Percentiles rank a stretch among this genome's conserved stretches.
Evolutionary conservation across 2,888 invertebrate species (phyloP).

Genomic region (Drosophila pullipes): DNA sequence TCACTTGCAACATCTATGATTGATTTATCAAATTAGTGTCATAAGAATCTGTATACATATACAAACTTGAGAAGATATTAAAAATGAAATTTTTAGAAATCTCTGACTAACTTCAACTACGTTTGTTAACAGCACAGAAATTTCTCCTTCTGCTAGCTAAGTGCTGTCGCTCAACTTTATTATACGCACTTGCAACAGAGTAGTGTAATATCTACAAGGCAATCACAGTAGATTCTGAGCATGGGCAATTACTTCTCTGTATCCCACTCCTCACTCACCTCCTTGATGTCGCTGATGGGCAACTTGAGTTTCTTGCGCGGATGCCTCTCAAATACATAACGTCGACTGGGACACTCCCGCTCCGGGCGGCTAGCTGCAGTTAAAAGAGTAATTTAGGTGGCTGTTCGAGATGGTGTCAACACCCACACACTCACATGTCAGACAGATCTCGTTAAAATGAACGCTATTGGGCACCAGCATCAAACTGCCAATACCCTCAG

Average conservation of each 20-base stretch:
- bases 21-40: background rate
- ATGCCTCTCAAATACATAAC: constrained; percentile 95
- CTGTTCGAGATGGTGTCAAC: constrained; percentile 21
- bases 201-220: background rate
- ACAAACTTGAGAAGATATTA: background rate
- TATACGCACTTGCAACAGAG: background rate
- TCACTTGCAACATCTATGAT: background rate
- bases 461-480: constrained; percentile 95
- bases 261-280: constrained; percentile 86
- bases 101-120: background rate
- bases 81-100: background rate
- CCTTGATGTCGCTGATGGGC: constrained; percentile 92
- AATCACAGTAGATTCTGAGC: background rate
- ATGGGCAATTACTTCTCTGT: background rate
- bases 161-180: constrained; percentile 4
- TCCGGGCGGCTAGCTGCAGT: constrained; percentile 92
- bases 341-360: constrained; percentile 94
- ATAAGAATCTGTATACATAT: background rate
- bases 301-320: constrained; percentile 93
- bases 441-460: constrained; percentile 95
- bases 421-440: constrained; percentile 90
- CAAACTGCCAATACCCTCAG: constrained; percentile 95
- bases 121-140: background rate
- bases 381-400: background rate
- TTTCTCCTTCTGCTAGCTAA: background rate